A percentile compares a stretch with the other conserved stretches of the same genome.
These are phyloP conservation scores for Ptychodera flava DNA, from an alignment of 35 echinoderm and acorn worm species.

Conservation along the genomic window DNA sequence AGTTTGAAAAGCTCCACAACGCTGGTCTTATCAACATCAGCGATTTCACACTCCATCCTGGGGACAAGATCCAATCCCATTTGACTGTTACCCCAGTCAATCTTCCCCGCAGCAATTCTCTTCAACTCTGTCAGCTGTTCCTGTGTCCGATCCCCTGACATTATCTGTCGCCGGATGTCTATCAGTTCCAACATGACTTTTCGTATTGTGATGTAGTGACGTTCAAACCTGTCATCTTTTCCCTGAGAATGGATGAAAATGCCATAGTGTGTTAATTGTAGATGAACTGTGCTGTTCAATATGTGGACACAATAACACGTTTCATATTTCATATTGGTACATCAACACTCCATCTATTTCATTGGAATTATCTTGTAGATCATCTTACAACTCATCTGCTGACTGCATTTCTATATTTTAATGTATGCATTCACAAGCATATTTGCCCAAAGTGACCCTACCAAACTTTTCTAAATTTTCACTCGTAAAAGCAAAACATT, in stretches of 20 bases:
- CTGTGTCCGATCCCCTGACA: constrained; percentile 39
- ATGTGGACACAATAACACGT: too few species aligned
- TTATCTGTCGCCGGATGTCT: constrained; percentile 36
- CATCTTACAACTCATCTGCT: too few species aligned
- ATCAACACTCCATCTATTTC: too few species aligned
- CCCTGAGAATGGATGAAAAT: background rate
- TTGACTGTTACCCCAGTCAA: constrained; percentile 50
- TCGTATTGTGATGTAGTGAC: background rate
- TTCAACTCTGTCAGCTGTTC: constrained; percentile 40
- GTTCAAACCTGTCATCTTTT: background rate
- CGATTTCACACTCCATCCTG: constrained; percentile 49
- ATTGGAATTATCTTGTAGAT: too few species aligned
- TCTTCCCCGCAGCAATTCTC: constrained; percentile 22
- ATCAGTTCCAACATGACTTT: constrained; percentile 66
- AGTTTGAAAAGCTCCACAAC: constrained; percentile 52
- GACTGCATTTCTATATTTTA: too few species aligned
- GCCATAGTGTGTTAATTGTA: too few species aligned
- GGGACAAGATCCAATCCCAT: constrained; percentile 56
- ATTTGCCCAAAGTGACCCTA: too few species aligned
- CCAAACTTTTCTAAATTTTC: too few species aligned
- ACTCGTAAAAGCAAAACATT: too few species aligned
- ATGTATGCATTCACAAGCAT: too few species aligned
- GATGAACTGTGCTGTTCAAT: too few species aligned
- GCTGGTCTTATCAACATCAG: constrained; percentile 21
- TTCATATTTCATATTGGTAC: too few species aligned